A percentile compares a stretch with the other conserved stretches of the same genome.
Conservation (phyloP, 1,140 invertebrate genomes). For the Drosophila malerkotliana region DNA sequence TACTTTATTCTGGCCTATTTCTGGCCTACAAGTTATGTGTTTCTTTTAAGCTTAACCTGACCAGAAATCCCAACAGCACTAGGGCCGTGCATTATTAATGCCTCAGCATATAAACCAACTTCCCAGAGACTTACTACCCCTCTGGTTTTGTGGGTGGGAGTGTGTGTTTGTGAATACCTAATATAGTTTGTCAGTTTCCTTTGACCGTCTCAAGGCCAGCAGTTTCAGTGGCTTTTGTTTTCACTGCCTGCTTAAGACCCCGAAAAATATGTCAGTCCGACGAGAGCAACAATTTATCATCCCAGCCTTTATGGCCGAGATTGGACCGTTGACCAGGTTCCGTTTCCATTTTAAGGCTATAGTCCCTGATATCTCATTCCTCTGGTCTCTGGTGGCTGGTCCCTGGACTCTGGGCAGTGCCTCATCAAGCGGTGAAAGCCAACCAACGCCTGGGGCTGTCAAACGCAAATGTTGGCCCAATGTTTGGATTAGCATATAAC, state of each 20-base stretch:
- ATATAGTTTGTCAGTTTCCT: constrained; percentile 42
- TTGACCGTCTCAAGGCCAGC: constrained; percentile 53
- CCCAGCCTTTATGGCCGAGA: constrained; percentile 12
- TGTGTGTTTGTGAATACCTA: constrained; percentile 20
- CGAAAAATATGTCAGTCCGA: constrained; percentile 56
- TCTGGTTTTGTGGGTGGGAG: neutral
- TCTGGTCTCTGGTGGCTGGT: neutral
- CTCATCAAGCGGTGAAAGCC: constrained; percentile 54
- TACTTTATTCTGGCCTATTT: neutral
- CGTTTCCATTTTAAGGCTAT: constrained; percentile 13
- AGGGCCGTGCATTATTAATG: constrained; percentile 54
- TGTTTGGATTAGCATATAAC: constrained; percentile 71
- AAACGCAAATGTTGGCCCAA: constrained; percentile 61
- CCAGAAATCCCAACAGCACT: neutral
- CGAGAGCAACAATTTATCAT: constrained; percentile 62
- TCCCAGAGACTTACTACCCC: neutral
- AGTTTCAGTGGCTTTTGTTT: constrained; percentile 40
- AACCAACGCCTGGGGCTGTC: constrained; percentile 49
- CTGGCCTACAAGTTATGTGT: neutral
- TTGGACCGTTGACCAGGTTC: constrained; percentile 26
- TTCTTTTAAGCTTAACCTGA: neutral
- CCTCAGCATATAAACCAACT: constrained; percentile 28
- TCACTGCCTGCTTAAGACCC: constrained; percentile 46
- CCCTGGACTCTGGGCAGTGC: constrained; percentile 34
- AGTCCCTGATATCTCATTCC: neutral